A percentile compares a stretch with the other conserved stretches of the same genome.
Conservation (phyloP, 2,888 invertebrate species). For the Lysandra coridon region DNA sequence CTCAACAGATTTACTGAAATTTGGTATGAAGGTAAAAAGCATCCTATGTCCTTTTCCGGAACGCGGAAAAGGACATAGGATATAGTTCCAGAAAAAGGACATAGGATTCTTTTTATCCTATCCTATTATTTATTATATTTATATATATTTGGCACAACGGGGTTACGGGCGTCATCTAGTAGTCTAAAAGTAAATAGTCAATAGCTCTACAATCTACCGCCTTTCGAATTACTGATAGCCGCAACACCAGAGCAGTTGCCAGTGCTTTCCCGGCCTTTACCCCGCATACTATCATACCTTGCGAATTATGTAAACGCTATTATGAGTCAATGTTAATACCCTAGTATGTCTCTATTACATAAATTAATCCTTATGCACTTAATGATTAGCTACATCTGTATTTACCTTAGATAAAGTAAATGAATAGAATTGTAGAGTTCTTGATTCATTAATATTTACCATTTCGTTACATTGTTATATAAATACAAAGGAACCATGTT, state of each 20-base stretch:
- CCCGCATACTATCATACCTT: background rate
- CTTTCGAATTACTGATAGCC: background rate
- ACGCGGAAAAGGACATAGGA: too few species aligned
- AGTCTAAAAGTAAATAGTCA: background rate
- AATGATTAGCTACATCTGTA: background rate
- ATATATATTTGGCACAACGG: too few species aligned
- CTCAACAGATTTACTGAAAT: too few species aligned
- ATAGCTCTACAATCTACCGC: background rate
- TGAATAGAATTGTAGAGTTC: background rate
- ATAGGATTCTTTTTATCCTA: too few species aligned
- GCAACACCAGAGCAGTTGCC: background rate
- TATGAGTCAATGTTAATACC: slow-evolving; percentile 5
- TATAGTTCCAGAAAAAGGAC: too few species aligned
- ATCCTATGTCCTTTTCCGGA: too few species aligned
- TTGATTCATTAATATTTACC: background rate
- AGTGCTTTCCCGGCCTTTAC: background rate
- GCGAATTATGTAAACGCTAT: background rate
- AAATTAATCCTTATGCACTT: background rate
- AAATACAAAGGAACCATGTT: too few species aligned
- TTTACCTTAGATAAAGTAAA: background rate
- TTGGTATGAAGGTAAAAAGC: too few species aligned
- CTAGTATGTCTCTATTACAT: background rate
- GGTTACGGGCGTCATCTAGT: too few species aligned
- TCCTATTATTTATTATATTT: too few species aligned
- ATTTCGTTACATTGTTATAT: background rate